A percentile compares a stretch with the other conserved stretches of the same genome.
Conservation (phyloP, 2,888 invertebrate species). For the Scrobipalpa atriplicella region DNA sequence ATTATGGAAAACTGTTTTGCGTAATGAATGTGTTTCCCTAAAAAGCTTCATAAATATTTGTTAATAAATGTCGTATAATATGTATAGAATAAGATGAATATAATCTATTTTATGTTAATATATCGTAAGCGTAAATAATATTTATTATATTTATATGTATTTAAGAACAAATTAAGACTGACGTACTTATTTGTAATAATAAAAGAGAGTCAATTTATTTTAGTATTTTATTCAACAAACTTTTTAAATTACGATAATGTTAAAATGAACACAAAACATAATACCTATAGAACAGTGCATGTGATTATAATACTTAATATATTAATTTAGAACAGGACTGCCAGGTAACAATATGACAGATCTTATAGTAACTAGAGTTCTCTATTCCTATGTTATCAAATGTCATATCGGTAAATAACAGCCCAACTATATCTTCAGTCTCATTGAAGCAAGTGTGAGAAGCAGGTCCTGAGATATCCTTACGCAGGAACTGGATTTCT, state of each 20-base stretch:
- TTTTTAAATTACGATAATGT: constrained; percentile 55
- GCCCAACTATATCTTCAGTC: constrained; percentile 52
- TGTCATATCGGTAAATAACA: background rate
- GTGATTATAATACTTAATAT: constrained; percentile 55
- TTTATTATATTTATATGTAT: constrained; percentile 33
- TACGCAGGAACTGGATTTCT: background rate
- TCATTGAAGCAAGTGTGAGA: constrained; percentile 49
- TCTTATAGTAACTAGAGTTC: too few relatives aligned
- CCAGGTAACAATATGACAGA: too few relatives aligned
- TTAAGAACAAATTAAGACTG: constrained; percentile 52
- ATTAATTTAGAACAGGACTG: constrained; percentile 30
- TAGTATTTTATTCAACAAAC: constrained; percentile 75
- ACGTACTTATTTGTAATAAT: constrained; percentile 51
- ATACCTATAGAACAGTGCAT: constrained; percentile 62
- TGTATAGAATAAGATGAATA: background rate
- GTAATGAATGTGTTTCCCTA: background rate
- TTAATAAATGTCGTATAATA: background rate
- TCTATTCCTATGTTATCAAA: background rate
- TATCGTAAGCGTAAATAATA: constrained; percentile 16
- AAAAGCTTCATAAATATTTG: background rate
- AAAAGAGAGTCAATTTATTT: constrained; percentile 51
- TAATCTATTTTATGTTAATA: background rate
- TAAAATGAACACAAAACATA: constrained; percentile 49
- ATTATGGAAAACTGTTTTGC: too few relatives aligned
- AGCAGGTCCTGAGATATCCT: constrained; percentile 10